Conservation (phyloP, 1,140 invertebrate genomes). For the Ceratoteleas bidentatus region DNA sequence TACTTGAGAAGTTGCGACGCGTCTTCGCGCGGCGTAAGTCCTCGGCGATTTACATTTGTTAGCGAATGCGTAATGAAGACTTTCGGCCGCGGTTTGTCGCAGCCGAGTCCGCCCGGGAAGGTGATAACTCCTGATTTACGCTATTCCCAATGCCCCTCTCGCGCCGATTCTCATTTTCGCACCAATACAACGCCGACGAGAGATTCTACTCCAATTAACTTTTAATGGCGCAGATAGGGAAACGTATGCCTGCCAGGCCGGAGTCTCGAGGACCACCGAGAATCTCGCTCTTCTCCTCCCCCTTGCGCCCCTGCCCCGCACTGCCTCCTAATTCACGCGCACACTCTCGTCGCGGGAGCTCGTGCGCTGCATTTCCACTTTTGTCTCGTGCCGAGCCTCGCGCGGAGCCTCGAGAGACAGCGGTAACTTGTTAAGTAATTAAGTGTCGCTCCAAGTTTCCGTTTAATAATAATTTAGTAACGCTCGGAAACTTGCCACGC, state of each 20-base stretch:
- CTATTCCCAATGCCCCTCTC: constrained; percentile 67
- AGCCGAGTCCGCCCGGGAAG: constrained; percentile 69
- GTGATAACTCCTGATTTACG: constrained; percentile 77
- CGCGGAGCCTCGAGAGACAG: constrained; percentile 65
- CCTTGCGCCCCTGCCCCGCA: constrained; percentile 28
- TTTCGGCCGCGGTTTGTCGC: constrained; percentile 69
- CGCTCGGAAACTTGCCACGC: constrained; percentile 64
- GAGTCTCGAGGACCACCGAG: constrained; percentile 37
- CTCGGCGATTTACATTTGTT: constrained; percentile 76
- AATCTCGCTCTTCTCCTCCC: constrained; percentile 15
- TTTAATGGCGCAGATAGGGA: constrained; percentile 77
- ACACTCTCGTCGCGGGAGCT: constrained; percentile 32
- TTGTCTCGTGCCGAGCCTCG: constrained; percentile 52
- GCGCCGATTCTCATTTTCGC: constrained; percentile 74
- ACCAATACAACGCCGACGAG: constrained; percentile 66
- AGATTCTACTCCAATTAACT: constrained; percentile 78
- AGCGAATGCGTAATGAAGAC: constrained; percentile 75
- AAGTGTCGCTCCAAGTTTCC: constrained; percentile 75
- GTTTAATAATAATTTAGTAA: constrained; percentile 79
- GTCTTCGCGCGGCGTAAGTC: constrained; percentile 61
- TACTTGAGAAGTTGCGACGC: constrained; percentile 49
- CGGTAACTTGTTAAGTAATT: constrained; percentile 78
- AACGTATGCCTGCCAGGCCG: constrained; percentile 67
- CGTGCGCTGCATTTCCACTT: constrained; percentile 44
- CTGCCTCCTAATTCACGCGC: constrained; percentile 33